Evolutionary conservation across 2,797 vertebrate genomes (phyloP).

Genomic region (Rhyacichthys aspro): DNA sequence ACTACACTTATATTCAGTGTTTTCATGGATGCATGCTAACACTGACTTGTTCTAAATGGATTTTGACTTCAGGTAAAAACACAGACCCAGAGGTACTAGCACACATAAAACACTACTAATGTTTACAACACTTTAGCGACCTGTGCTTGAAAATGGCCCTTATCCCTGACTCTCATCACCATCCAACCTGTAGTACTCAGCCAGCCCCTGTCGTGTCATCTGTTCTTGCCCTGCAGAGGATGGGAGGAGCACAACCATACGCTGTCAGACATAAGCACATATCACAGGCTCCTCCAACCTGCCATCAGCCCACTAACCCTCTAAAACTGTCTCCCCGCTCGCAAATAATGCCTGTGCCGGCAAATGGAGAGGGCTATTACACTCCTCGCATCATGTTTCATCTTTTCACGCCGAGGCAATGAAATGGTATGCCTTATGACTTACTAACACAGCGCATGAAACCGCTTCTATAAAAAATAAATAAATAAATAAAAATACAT

Average conservation of each 20-base stretch:
- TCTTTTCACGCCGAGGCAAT: constrained; percentile 56
- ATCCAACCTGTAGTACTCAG: constrained; percentile 32
- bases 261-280: constrained; percentile 67
- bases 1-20: no score
- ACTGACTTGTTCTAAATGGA: no score
- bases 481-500: constrained; percentile 43
- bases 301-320: constrained; percentile 63
- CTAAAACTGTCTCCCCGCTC: constrained; percentile 72
- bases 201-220: constrained; percentile 24
- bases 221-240: constrained; percentile 37
- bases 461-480: constrained; percentile 31
- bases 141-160: constrained; percentile 6
- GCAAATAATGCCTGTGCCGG: constrained; percentile 66
- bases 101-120: no score
- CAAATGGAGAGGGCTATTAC: constrained; percentile 67
- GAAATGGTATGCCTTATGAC: constrained; percentile 52
- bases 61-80: no score
- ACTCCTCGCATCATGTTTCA: constrained; percentile 60
- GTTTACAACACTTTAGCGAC: neutral
- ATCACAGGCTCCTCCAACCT: constrained; percentile 59
- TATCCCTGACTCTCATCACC: constrained; percentile 25
- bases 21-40: no score
- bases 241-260: constrained; percentile 46
- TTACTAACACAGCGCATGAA: constrained; percentile 55
- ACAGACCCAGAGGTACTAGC: no score